Percentiles rank a stretch among this genome's conserved stretches.
Conservation (phyloP, 2,113 vertebrate genomes). For the Pteronura brasiliensis region DNA sequence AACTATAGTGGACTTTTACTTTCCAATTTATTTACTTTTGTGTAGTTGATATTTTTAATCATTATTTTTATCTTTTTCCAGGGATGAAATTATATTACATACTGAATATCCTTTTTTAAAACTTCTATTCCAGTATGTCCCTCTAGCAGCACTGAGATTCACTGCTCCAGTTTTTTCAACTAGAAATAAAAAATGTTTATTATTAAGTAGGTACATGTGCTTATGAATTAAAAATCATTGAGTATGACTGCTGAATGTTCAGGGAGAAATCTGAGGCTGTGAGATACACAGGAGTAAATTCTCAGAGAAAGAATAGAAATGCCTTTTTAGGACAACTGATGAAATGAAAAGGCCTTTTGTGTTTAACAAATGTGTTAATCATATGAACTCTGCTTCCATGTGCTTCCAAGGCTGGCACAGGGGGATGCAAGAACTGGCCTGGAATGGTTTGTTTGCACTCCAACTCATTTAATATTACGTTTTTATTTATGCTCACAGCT, state of each 20-base stretch:
- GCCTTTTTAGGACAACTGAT: not conserved
- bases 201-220: not conserved
- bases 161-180: not conserved
- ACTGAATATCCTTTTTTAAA: not conserved
- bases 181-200: slow-evolving; percentile 34
- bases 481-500: slow-evolving; percentile 2
- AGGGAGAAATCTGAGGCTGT: not conserved
- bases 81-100: not conserved
- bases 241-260: not conserved
- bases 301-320: not conserved
- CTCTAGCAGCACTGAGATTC: not conserved
- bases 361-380: not conserved
- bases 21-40: not conserved
- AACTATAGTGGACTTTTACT: not conserved
- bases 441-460: slow-evolving; percentile 38
- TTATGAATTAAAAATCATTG: slow-evolving; percentile 34
- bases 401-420: not conserved
- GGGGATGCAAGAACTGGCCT: not conserved
- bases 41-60: not conserved
- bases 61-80: not conserved
- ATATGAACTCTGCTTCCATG: not conserved
- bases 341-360: not conserved
- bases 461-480: slow-evolving; percentile 48
- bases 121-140: not conserved
- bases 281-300: not conserved